phyloP scores from a whole-genome alignment of 2,113 vertebrate species.

The Elanoides forficatus region DNA sequence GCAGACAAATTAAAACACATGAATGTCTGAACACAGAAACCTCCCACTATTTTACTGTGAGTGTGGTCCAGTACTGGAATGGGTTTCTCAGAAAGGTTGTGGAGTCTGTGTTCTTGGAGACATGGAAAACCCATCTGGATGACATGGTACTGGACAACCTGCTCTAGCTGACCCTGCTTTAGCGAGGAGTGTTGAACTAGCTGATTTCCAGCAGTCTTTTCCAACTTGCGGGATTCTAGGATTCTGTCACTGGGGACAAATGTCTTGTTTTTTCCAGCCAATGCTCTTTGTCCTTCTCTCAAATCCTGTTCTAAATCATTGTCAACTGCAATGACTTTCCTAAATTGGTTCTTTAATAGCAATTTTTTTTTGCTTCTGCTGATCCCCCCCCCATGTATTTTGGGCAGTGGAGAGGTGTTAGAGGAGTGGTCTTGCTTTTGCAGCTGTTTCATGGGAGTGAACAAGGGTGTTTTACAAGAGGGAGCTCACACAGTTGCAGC shows the following conservation, averaged over 20 bases:
- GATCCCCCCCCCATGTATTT: too few species aligned
- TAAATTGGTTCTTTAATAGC: not conserved
- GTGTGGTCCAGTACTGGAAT: not conserved
- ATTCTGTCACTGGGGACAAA: not conserved
- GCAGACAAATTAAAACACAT: not conserved
- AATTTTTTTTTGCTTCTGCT: not conserved
- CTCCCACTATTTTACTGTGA: not conserved
- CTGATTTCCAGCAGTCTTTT: not conserved
- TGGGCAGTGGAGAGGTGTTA: not conserved
- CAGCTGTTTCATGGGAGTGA: not conserved
- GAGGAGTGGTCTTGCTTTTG: not conserved
- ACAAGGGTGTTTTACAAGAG: not conserved
- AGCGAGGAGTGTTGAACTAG: fast-evolving
- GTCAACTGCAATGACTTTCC: not conserved
- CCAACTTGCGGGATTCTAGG: not conserved
- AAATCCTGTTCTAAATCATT: not conserved
- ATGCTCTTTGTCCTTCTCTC: not conserved
- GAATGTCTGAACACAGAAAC: not conserved
- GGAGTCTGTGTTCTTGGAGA: not conserved
- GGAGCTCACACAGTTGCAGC: not conserved
- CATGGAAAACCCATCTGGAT: not conserved
- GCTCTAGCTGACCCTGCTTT: not conserved
- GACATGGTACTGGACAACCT: not conserved
- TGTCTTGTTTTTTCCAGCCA: not conserved
- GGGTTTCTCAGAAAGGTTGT: not conserved